Conservation (phyloP, 92 coral and sea anemone genomes). For the Palythoa caribaeorum region DNA sequence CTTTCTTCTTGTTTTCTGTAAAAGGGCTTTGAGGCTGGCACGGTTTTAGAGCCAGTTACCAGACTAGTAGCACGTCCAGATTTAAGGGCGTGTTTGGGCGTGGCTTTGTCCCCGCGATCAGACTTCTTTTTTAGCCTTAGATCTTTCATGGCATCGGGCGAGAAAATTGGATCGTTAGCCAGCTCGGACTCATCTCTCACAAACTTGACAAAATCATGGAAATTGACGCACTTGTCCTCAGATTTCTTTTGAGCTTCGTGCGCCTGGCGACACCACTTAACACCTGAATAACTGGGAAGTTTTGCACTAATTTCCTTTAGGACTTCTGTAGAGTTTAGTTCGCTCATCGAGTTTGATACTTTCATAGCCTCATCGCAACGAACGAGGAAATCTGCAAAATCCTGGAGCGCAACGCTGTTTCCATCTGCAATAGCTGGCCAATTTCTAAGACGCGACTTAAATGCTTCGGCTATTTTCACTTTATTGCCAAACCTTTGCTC, state of each 20-base stretch:
- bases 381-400: slow-evolving; percentile 46
- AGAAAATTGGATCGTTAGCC: slow-evolving; percentile 60
- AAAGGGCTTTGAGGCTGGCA: slow-evolving; percentile 15
- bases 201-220: slow-evolving; percentile 44
- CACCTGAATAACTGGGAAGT: slow-evolving; percentile 52
- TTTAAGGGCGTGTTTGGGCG: slow-evolving; percentile 33
- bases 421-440: slow-evolving; percentile 57
- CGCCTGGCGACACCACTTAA: slow-evolving; percentile 59
- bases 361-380: slow-evolving; percentile 53
- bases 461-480: slow-evolving; percentile 38
- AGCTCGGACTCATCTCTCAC: slow-evolving; percentile 58
- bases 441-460: slow-evolving; percentile 22
- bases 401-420: slow-evolving; percentile 40
- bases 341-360: slow-evolving; percentile 31
- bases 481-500: slow-evolving; percentile 51
- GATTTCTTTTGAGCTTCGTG: slow-evolving; percentile 27
- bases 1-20: slow-evolving; percentile 14
- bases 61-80: slow-evolving; percentile 28
- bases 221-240: slow-evolving; percentile 12
- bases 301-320: slow-evolving; percentile 47
- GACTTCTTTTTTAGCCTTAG: slow-evolving; percentile 29
- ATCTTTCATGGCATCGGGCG: slow-evolving; percentile 46
- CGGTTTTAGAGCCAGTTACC: slow-evolving; percentile 30
- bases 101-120: slow-evolving; percentile 14
- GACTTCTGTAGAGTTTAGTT: slow-evolving; percentile 40